phyloP scores from a whole-genome alignment of 2,888 invertebrate species.

The Eristalinus aeneus region DNA sequence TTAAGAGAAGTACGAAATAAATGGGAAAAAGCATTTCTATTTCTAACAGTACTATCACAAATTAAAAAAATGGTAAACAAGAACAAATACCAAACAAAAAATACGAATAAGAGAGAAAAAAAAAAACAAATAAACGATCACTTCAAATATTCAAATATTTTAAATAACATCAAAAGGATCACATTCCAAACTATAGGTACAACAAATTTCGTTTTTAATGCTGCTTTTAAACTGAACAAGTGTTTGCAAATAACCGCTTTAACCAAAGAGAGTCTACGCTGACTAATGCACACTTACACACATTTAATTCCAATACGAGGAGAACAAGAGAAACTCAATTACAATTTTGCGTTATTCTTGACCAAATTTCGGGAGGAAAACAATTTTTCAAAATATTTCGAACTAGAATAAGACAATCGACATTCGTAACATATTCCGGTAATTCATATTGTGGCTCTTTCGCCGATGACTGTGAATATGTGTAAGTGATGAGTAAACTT shows the following conservation, averaged over 20 bases:
- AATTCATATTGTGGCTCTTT: neutral
- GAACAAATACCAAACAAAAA: neutral
- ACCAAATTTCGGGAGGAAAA: too few species aligned
- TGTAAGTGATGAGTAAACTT: neutral
- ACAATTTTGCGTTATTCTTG: neutral
- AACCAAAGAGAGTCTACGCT: neutral
- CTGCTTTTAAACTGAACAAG: neutral
- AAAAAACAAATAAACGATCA: constrained; percentile 11
- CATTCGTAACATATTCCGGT: too few species aligned
- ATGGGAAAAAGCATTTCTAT: constrained; percentile 1
- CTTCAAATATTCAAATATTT: neutral
- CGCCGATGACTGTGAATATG: neutral
- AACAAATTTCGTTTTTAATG: neutral
- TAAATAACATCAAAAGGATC: neutral
- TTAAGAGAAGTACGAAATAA: neutral
- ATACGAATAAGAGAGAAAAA: neutral
- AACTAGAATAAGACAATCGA: neutral
- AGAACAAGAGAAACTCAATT: neutral
- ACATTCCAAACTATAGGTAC: neutral
- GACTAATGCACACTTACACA: neutral
- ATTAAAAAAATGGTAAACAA: constrained; percentile 5
- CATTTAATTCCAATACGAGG: neutral
- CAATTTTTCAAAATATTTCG: neutral
- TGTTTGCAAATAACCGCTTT: neutral
- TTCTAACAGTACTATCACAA: constrained; percentile 2